These are phyloP conservation scores for Danaus chrysippus DNA, from an alignment of 2,888 invertebrate genomes.

Conservation along the genomic window DNA sequence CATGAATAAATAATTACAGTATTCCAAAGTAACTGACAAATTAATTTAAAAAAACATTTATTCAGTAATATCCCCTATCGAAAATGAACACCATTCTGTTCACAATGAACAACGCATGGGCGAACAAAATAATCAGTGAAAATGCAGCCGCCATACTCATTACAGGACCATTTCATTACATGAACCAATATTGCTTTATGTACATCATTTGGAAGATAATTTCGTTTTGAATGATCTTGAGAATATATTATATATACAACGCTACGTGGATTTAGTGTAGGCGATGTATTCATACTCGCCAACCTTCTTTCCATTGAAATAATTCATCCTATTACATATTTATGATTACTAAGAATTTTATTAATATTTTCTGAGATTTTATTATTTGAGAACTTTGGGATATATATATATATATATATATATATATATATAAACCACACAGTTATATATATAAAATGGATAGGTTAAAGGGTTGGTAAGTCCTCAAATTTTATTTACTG, in stretches of 20 bases:
- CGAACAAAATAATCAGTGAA: slow-evolving; percentile 62
- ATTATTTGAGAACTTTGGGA: no score
- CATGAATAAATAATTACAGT: slow-evolving; percentile 33
- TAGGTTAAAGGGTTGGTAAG: no score
- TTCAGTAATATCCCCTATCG: slow-evolving; percentile 1
- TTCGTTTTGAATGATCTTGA: background rate
- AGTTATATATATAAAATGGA: no score
- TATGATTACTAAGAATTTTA: no score
- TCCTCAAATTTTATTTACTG: no score
- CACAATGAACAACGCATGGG: slow-evolving; percentile 37
- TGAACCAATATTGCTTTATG: background rate
- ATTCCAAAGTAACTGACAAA: background rate
- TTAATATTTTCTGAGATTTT: no score
- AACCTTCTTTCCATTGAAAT: no score
- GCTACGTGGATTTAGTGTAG: no score
- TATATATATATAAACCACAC: no score
- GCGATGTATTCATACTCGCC: no score
- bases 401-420: no score
- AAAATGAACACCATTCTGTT: background rate
- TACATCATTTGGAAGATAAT: background rate
- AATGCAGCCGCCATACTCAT: slow-evolving; percentile 50
- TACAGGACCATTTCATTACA: slow-evolving; percentile 15
- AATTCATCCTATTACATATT: no score
- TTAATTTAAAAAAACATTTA: slow-evolving; percentile 3
- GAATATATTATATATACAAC: background rate